Evolutionary conservation across 2,797 vertebrate genomes (phyloP), one percentile per base, ranked within the genome.

Genomic region (Sebastes matsubarae): DNA sequence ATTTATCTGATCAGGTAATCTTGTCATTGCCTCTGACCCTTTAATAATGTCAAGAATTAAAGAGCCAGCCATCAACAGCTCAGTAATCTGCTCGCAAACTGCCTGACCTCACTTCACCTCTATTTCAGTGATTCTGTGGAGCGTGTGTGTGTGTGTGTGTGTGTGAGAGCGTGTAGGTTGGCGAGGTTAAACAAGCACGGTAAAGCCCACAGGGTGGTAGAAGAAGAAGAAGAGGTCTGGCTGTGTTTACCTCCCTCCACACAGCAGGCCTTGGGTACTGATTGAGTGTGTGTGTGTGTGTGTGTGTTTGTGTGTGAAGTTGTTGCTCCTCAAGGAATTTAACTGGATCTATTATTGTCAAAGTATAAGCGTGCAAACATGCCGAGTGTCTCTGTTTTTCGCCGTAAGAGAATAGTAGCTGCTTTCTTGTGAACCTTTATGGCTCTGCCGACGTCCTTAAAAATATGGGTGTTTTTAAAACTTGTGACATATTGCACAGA

Each of bases 401-500:
- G 16, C 38, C 20, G 32, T 36, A 58, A 38, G 54, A 84, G 60
- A 61, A 61, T 12, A 36, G 68, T 77, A 34, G 60, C 74, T 18
- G 60, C 74, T 24, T 66, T 58, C 55, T 58, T 70, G 30, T 79
- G 60, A 71, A 87, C 57, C 59, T 81, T 78, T 77, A 70, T 36
- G 32, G 22, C 69, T 68, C 65, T 75, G 75, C 67, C 29, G 71
- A 73, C 70, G 63, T 74, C 61, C 32, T 59, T 63, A 46, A 72
- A 82, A 87, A 85, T 59, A 81, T 55, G 69, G 65, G 29, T 27
- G 52, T 77, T 84, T 87, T 87, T 67, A 72, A 82, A 83, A 84
- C 68, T 77, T 78, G 71, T 78, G 86, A 82, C 86, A 89, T 72
- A 76, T 88, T 89, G 80, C 75, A 77, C 46, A 77, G 78, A 87